A percentile compares a stretch with the other conserved stretches of the same genome.
Conservation (phyloP, 2,888 invertebrate genomes). For the Plebejus argus region DNA sequence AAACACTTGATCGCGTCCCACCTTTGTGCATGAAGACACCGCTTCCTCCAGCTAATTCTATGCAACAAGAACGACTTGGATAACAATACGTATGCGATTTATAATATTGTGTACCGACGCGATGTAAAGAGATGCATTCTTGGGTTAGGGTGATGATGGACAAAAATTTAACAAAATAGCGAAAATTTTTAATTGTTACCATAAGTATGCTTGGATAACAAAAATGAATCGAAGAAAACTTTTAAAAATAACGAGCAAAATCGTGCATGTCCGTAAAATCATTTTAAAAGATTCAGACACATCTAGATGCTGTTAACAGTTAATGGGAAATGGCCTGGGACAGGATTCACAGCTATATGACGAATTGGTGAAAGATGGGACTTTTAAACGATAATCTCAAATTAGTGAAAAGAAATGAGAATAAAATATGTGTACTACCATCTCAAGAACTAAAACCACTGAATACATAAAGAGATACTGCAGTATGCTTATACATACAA, state of each 20-base stretch:
- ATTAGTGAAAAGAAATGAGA: neutral
- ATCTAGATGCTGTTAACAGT: neutral
- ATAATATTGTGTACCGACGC: neutral
- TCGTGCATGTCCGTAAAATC: neutral
- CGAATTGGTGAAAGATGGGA: neutral
- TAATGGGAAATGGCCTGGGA: neutral
- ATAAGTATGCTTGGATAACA: neutral
- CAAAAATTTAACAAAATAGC: too few relatives aligned
- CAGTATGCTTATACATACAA: neutral
- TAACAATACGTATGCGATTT: neutral
- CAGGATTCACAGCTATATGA: neutral
- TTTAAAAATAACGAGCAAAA: too few relatives aligned
- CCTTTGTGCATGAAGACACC: conserved; percentile 35
- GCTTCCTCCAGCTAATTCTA: conserved; percentile 4
- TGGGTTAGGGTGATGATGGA: too few relatives aligned
- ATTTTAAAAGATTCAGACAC: neutral
- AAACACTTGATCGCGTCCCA: conserved; percentile 39
- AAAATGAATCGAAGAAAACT: neutral
- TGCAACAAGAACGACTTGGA: neutral
- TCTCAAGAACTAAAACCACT: neutral
- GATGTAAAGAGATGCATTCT: too few relatives aligned
- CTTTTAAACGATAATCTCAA: neutral
- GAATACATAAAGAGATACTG: neutral
- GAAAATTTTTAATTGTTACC: too few relatives aligned
- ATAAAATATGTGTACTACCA: neutral